phyloP scores from a whole-genome alignment of 2,797 vertebrate species.

The Ctenopoma kingsleyae region DNA sequence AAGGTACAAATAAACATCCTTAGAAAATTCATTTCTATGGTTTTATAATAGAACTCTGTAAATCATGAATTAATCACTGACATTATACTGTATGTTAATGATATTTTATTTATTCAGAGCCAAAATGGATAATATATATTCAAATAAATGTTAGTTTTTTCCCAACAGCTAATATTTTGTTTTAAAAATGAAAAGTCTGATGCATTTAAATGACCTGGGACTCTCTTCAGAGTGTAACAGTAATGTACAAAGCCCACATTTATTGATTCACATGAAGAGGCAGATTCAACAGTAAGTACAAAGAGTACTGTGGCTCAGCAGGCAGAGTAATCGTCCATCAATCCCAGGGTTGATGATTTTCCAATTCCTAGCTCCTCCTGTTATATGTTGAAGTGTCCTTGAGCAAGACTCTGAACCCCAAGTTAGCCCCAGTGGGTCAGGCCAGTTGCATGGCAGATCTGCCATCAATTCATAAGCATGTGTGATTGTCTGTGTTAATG shows the following conservation, averaged over 20 bases:
- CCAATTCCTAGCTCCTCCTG: too few relatives aligned
- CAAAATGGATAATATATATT: slow-evolving; percentile 59
- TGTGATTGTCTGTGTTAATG: too few relatives aligned
- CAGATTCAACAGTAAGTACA: slow-evolving; percentile 21
- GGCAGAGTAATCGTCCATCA: too few relatives aligned
- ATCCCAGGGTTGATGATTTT: too few relatives aligned
- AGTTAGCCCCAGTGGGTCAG: too few relatives aligned
- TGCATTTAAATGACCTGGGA: slow-evolving; percentile 29
- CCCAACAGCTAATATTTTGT: slow-evolving; percentile 37
- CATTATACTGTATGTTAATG: slow-evolving; percentile 54
- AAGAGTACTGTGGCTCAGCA: background rate
- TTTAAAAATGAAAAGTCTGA: slow-evolving; percentile 7
- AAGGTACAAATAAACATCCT: slow-evolving; percentile 82
- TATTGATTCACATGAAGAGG: slow-evolving; percentile 23
- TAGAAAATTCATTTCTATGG: slow-evolving; percentile 72
- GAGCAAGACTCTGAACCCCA: too few relatives aligned
- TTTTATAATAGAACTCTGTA: slow-evolving; percentile 66
- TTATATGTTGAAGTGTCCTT: too few relatives aligned
- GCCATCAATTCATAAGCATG: too few relatives aligned
- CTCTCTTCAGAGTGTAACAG: slow-evolving; percentile 17
- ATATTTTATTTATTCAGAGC: slow-evolving; percentile 67
- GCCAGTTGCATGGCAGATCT: too few relatives aligned
- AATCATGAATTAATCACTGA: slow-evolving; percentile 34
- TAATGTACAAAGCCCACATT: slow-evolving; percentile 25
- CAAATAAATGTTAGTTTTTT: slow-evolving; percentile 65